Evolutionary conservation across 2,113 vertebrate genomes (phyloP), one percentile per base, ranked within the genome.

Genomic region (Motacilla tschutschensis): DNA sequence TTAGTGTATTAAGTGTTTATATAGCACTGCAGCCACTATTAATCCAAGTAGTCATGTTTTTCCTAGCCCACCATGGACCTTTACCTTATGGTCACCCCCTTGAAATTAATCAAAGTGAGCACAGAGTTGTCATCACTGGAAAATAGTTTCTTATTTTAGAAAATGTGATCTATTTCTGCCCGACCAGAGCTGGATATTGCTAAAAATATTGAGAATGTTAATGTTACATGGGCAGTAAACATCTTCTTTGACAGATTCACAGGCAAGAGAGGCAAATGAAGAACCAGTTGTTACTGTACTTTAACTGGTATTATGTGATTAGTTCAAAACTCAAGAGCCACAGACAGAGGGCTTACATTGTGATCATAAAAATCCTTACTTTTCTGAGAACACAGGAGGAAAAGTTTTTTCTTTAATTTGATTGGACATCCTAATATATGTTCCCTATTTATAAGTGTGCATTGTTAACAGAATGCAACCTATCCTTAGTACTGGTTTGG

Each of bases 1-100:
- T 95, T 41, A 47, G 47, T 87, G 28, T 63, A 41, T 77, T 90
- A 90, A 89, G 91, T 95, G 92, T 92, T 95, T 93, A 85, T 79
- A 24, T 79, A 87, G 47, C 72, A 33, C 59, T 82, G 17, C 55
- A 77, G 72, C 57, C 55, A 20, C 48, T 82, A 26, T 90, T 95
- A 89, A 93, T 90, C 48, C 62, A 66, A 77, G 53, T 15, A 79
- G 57, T 87, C 59, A 22, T 90, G 76, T 90, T 90, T 93, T 89
- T 53, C 44, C 57, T 85, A 48, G 72, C 67, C 47, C 65, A 77
- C 79, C 36, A 21, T 0, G 0, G 36, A 55, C 51, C 28, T 26
- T 67, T 86, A 43, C 63, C 55, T 70, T 93, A 35, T 54, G 31
- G 33, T 79, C 44, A 48, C 28, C 12, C 21, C 16, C 14, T 60